Conservation (phyloP, 2,888 invertebrate species). For the Tipula helvola region DNA sequence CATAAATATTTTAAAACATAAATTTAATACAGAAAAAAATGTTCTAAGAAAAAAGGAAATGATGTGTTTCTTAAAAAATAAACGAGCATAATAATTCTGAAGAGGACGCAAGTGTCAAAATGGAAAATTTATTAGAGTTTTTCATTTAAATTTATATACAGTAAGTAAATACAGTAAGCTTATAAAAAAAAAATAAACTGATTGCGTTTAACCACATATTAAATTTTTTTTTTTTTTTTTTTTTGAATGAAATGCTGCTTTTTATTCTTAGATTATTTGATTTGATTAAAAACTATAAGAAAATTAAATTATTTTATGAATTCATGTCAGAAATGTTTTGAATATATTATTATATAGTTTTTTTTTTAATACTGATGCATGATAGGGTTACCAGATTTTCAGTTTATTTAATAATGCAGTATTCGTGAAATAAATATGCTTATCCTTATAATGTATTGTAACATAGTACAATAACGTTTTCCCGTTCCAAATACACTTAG, state of each 20-base stretch:
- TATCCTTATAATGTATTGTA: too few species aligned
- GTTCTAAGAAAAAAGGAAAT: constrained; percentile 7
- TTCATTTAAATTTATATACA: background rate
- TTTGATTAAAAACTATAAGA: background rate
- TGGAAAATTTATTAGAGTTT: constrained; percentile 8
- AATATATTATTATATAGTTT: background rate
- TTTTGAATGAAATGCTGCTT: background rate
- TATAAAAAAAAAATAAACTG: background rate
- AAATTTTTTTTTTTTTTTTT: background rate
- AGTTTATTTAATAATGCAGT: background rate
- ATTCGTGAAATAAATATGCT: too few species aligned
- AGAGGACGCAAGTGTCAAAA: constrained; percentile 9
- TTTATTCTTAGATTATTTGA: background rate
- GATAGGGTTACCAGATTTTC: background rate
- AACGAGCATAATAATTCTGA: background rate
- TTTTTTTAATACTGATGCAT: background rate
- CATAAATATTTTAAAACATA: background rate
- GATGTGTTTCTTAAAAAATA: background rate
- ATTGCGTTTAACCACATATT: constrained; percentile 4
- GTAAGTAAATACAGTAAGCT: background rate
- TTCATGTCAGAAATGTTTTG: background rate
- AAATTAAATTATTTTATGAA: background rate
- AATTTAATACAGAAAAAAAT: background rate
- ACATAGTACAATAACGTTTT: too few species aligned
- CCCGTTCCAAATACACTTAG: too few species aligned